Conservation (phyloP, 1,140 invertebrate species). For the Limonius californicus region DNA sequence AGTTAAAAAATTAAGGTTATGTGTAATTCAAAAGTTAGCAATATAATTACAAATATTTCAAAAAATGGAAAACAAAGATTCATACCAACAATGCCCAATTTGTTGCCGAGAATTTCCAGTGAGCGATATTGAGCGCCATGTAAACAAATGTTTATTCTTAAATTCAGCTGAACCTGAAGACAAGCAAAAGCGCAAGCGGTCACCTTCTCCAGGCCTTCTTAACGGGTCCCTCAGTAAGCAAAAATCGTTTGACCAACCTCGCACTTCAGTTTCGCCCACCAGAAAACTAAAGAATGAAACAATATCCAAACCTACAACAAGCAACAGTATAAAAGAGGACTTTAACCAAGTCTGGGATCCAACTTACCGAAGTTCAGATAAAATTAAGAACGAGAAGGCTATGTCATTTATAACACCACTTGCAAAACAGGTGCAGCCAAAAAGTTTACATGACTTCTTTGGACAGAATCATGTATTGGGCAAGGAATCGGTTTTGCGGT, state of each 20-base stretch:
- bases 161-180: constrained; percentile 48
- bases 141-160: constrained; percentile 64
- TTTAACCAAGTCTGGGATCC: constrained; percentile 7
- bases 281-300: constrained; percentile 20
- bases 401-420: constrained; percentile 47
- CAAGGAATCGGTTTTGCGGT: constrained; percentile 58
- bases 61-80: not conserved
- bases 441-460: constrained; percentile 58
- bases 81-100: constrained; percentile 51
- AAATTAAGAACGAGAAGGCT: not conserved
- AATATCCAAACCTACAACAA: too few species aligned
- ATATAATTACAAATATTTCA: too few species aligned
- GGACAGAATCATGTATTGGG: constrained; percentile 71
- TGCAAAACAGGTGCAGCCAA: constrained; percentile 65
- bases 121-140: constrained; percentile 59
- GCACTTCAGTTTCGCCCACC: constrained; percentile 12
- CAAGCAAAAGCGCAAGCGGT: constrained; percentile 42
- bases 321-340: not conserved
- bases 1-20: not conserved
- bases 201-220: constrained; percentile 22
- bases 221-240: not conserved
- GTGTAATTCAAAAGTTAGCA: not conserved
- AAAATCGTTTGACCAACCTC: not conserved
- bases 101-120: constrained; percentile 51
- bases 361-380: not conserved